A percentile compares a stretch with the other conserved stretches of the same genome.
phyloP scores from a whole-genome alignment of 2,113 vertebrate species.

The Puntigrus tetrazona region DNA sequence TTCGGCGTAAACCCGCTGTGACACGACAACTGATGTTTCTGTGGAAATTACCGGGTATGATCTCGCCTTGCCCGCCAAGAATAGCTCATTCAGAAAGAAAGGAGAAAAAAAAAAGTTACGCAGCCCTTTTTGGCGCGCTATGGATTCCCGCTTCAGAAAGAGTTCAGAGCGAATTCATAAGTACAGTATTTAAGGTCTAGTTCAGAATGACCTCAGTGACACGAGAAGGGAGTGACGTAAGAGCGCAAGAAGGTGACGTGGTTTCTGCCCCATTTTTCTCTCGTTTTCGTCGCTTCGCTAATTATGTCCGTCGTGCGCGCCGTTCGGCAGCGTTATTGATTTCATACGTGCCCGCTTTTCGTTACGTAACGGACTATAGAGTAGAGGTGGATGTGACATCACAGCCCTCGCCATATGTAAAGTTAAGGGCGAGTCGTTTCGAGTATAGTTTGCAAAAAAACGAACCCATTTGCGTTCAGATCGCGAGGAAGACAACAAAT shows the following conservation, averaged over 20 bases:
- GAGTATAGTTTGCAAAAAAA: neutral
- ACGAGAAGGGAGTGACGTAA: conserved; percentile 1
- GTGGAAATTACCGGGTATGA: conserved; percentile 13
- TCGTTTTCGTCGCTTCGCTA: neutral
- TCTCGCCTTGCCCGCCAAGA: conserved; percentile 18
- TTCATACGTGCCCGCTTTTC: neutral
- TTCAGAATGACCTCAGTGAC: neutral
- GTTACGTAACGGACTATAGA: neutral
- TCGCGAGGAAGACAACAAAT: neutral
- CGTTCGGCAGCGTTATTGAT: neutral
- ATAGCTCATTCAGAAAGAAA: conserved; percentile 6
- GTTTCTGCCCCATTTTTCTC: neutral
- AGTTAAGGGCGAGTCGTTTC: neutral
- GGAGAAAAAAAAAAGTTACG: neutral
- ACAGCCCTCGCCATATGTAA: neutral
- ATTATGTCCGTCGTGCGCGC: neutral
- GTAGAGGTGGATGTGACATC: neutral
- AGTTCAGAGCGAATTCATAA: neutral
- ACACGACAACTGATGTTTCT: neutral
- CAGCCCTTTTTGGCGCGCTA: neutral
- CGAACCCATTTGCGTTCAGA: neutral
- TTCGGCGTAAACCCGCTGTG: neutral
- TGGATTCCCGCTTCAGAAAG: neutral
- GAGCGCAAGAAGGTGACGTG: conserved; percentile 8
- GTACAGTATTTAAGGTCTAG: neutral